Evolutionary conservation across 2,888 invertebrate genomes (phyloP).

Genomic region (Ophion ventricosus): DNA sequence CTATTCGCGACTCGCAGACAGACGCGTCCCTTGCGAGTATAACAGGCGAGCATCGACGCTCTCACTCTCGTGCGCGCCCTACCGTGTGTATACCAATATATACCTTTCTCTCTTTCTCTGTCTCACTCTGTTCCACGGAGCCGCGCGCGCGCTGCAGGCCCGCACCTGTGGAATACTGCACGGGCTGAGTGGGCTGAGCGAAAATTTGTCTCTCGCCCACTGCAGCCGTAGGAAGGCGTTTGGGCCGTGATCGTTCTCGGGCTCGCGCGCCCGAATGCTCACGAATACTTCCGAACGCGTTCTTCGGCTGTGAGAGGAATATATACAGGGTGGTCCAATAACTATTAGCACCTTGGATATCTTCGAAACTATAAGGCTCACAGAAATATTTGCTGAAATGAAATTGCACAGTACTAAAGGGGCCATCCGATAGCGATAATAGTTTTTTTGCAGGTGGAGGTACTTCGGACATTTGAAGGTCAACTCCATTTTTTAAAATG

Average conservation of each 20-base stretch:
- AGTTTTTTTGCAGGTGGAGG: no score
- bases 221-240: constrained; percentile 16
- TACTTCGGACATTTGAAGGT: no score
- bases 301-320: neutral
- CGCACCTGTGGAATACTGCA: constrained; percentile 68
- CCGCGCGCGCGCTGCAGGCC: constrained; percentile 18
- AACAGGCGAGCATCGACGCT: constrained; percentile 50
- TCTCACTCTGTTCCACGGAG: neutral
- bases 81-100: neutral
- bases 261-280: constrained; percentile 25
- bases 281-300: constrained; percentile 41
- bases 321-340: no score
- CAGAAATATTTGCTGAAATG: no score
- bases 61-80: neutral
- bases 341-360: no score
- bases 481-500: no score
- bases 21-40: constrained; percentile 38
- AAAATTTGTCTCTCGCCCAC: neutral
- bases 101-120: neutral
- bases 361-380: no score
- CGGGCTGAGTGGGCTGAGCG: neutral
- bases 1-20: constrained; percentile 50
- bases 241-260: neutral
- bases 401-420: no score
- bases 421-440: no score